Base-by-base conservation (phyloP, 2,888 invertebrate species). In the Drosophila lutescens region DNA sequence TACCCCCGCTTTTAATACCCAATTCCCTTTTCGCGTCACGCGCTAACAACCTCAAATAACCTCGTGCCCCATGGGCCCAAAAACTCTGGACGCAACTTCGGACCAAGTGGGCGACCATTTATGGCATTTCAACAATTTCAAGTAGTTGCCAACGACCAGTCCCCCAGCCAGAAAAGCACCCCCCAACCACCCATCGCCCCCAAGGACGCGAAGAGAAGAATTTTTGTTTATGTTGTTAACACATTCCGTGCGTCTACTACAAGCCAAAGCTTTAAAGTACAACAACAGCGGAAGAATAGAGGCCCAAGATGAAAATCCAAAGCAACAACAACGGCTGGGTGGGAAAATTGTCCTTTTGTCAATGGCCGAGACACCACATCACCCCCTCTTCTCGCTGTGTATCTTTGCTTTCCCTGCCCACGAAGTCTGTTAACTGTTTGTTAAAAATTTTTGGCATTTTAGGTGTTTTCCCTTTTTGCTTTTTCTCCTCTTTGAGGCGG, bases 81-180 rank as follows among this genome's bases (percentile, higher is more conserved):
- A 50, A 34, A 36, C 34, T 50, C 54, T 34, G 55, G 12, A 26
- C 38, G 20, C 47, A 17, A 12, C 38, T 38, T 26, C 23, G n/a
- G 47, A 30, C 51, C 47, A 44, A 36, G 44, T 32, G 32, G 58
- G 51, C 40, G 59, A 59, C 57, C 74, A 77, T 78, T 86, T 86
- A 77, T 79, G 86, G 82, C 68, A 83, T 84, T 75, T 76, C 69
- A 80, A 77, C 67, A 84, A 86, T 83, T 86, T 86, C 51, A 86
- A 84, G 74, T 80, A 84, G 81, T 86, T 84, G 72, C 80, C 76
- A 55, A 70, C 67, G 66, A 65, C 57, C 53, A 66, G 68, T 51
- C 10, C 30, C n/a, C 12, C 34, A 30, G 6, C 40, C 46, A 30
- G 15, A 17, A 12, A 8, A 30, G 44, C 20, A 12, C 13, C 30